phyloP scores from a whole-genome alignment of 2,888 invertebrate species.

The Nephrotoma appendiculata region DNA sequence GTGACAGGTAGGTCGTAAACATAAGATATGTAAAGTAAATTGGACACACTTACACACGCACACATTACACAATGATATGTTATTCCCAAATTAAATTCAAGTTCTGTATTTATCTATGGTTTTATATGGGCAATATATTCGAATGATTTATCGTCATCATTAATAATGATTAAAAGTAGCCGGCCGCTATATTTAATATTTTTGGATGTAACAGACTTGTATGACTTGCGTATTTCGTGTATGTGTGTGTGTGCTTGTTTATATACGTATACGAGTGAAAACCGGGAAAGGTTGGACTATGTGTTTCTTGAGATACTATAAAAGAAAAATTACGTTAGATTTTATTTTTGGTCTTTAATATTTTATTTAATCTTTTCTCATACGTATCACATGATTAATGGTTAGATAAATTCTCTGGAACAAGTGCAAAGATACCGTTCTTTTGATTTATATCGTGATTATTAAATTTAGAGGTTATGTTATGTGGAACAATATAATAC shows the following conservation, averaged over 20 bases:
- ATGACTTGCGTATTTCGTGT: background rate
- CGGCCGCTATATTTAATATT: background rate
- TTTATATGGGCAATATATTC: background rate
- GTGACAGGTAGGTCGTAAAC: background rate
- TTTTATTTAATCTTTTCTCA: background rate
- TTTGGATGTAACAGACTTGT: background rate
- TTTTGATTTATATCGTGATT: background rate
- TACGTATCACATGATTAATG: background rate
- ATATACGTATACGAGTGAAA: background rate
- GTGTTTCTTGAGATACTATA: background rate
- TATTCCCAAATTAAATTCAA: background rate
- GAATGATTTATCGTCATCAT: background rate
- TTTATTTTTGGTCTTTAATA: background rate
- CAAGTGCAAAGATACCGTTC: background rate
- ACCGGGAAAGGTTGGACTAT: background rate
- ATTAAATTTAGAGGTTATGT: background rate
- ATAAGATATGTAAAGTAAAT: background rate
- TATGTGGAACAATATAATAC: background rate
- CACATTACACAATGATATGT: background rate
- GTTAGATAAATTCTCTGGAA: background rate
- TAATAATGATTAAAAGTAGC: background rate
- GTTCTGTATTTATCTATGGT: background rate
- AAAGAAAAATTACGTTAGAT: background rate
- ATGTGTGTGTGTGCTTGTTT: background rate
- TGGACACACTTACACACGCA: background rate